Percentiles rank a stretch among this genome's conserved stretches.
These are phyloP conservation scores for Drosophila teissieri DNA, from an alignment of 1,140 invertebrate genomes.

Conservation along the genomic window DNA sequence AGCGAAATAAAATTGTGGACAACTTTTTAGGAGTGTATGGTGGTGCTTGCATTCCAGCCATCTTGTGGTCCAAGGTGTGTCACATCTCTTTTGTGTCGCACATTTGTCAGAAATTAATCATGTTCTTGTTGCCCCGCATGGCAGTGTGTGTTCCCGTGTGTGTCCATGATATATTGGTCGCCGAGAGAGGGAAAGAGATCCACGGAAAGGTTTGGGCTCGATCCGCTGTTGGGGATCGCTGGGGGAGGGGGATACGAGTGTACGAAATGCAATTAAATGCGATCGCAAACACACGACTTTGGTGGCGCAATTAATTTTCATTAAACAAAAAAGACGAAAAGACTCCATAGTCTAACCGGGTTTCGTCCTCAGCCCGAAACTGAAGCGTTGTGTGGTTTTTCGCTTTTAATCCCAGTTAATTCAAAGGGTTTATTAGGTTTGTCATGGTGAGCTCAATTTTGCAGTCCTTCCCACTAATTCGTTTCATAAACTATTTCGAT, in stretches of 20 bases:
- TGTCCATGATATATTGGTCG: conserved; percentile 41
- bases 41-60: conserved; percentile 55
- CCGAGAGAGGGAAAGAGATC: conserved; percentile 25
- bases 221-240: conserved; percentile 36
- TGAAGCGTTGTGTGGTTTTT: not conserved
- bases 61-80: conserved; percentile 77
- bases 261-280: conserved; percentile 79
- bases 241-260: conserved; percentile 51
- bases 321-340: conserved; percentile 54
- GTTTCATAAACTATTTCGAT: no score
- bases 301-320: conserved; percentile 82
- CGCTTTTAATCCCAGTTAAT: no score
- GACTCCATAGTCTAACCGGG: conserved; percentile 31
- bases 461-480: no score
- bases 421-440: not conserved
- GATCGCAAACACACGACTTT: conserved; percentile 78
- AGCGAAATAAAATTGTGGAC: not conserved
- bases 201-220: conserved; percentile 55
- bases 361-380: conserved; percentile 21
- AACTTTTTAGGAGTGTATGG: conserved; percentile 17
- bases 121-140: conserved; percentile 69
- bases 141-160: conserved; percentile 24
- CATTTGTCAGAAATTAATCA: conserved; percentile 84
- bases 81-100: conserved; percentile 82
- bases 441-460: not conserved